Evolutionary conservation across 1,140 invertebrate species (phyloP).

Genomic region (Zaprionus camerounensis): DNA sequence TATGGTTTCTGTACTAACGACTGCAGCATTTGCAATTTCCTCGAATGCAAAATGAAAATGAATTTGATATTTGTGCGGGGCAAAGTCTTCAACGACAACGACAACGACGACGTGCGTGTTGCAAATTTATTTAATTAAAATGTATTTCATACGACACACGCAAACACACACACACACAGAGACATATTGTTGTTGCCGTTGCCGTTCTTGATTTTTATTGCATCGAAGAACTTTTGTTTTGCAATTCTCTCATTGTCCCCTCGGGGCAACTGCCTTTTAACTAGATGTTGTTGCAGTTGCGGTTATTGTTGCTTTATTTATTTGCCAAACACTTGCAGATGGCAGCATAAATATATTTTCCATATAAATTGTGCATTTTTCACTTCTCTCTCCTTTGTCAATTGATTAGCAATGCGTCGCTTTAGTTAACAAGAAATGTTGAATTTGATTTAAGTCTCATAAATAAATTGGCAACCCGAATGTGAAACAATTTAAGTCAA

Average conservation of each 20-base stretch:
- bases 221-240: constrained; percentile 17
- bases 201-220: constrained; percentile 38
- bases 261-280: constrained; percentile 11
- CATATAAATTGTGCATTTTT: not conserved
- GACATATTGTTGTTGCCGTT: constrained; percentile 10
- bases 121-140: constrained; percentile 58
- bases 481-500: constrained; percentile 23
- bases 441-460: constrained; percentile 19
- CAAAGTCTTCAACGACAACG: constrained; percentile 21
- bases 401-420: constrained; percentile 20
- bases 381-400: not conserved
- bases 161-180: constrained; percentile 12
- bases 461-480: constrained; percentile 27
- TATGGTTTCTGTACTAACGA: constrained; percentile 1
- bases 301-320: constrained; percentile 6
- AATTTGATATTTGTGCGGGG: constrained; percentile 30
- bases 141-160: constrained; percentile 22
- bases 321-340: constrained; percentile 12
- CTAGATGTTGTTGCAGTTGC: not conserved
- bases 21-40: constrained; percentile 42
- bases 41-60: constrained; percentile 25
- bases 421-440: not conserved
- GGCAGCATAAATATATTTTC: not conserved
- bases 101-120: not conserved
- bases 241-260: constrained; percentile 33